A percentile compares a stretch with the other conserved stretches of the same genome.
Evolutionary conservation across 1,140 invertebrate species (phyloP).

Genomic region (Drosophila lini): DNA sequence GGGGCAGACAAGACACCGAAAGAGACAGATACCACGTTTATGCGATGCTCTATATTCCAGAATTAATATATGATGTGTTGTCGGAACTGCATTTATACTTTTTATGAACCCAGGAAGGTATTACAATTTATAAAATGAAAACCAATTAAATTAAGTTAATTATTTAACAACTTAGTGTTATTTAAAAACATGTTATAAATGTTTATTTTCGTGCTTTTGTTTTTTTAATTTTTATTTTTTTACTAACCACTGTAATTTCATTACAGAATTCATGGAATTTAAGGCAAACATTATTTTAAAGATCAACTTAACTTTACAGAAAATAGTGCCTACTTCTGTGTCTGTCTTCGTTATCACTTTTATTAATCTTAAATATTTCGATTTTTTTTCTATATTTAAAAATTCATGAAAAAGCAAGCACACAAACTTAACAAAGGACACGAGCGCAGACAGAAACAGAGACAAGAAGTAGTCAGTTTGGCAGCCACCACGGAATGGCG

Average conservation of each 20-base stretch:
- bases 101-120: no score
- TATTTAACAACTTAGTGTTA: no score
- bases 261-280: not conserved
- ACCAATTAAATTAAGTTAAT: no score
- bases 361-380: no score
- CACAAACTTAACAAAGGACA: not conserved
- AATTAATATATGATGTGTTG: not conserved
- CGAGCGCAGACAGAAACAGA: slow-evolving; percentile 14
- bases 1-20: slow-evolving; percentile 5
- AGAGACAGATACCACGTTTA: not conserved
- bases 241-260: no score
- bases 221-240: no score
- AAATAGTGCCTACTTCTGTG: not conserved
- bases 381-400: not conserved
- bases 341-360: not conserved
- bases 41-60: not conserved
- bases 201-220: not conserved
- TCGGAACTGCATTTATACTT: not conserved
- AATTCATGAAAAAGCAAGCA: not conserved
- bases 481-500: slow-evolving; percentile 73
- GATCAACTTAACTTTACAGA: not conserved
- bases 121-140: not conserved
- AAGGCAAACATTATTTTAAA: not conserved
- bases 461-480: slow-evolving; percentile 67
- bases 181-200: no score